These are phyloP conservation scores for Pristionchus japonicus DNA, from an alignment of 2,888 invertebrate species.

Conservation along the genomic window DNA sequence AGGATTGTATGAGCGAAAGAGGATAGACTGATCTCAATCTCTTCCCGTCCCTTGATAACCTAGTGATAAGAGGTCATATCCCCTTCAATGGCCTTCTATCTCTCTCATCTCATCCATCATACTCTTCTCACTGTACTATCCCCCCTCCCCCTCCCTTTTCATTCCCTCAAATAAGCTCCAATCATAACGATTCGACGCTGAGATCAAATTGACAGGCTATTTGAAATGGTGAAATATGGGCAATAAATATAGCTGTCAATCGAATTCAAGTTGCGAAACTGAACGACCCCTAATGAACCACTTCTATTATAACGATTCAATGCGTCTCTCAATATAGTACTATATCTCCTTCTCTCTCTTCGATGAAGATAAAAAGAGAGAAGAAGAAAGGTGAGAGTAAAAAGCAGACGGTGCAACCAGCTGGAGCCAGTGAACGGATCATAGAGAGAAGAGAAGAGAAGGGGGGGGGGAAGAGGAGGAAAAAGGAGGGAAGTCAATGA, in stretches of 20 bases:
- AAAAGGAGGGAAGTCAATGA: background rate
- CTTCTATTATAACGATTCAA: too few species aligned
- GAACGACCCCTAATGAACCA: background rate
- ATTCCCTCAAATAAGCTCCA: background rate
- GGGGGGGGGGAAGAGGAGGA: background rate
- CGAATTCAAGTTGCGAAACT: background rate
- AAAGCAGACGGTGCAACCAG: background rate
- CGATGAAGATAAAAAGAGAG: too few species aligned
- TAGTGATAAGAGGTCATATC: slow-evolving; percentile 2
- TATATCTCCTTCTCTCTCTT: too few species aligned
- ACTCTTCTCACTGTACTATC: background rate
- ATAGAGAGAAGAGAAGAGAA: background rate
- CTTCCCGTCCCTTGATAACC: background rate
- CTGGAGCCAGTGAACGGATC: background rate
- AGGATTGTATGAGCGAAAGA: background rate
- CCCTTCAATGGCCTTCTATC: too few species aligned
- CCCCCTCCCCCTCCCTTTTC: background rate
- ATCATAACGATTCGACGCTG: background rate
- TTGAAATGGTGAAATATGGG: background rate
- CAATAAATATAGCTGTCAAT: background rate
- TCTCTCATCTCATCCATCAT: background rate
- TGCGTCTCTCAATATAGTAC: too few species aligned
- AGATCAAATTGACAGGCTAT: background rate
- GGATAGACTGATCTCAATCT: slow-evolving; percentile 19
- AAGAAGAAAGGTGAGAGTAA: background rate